Conservation (phyloP, 1,140 invertebrate species). For the Fopius arisanus region DNA sequence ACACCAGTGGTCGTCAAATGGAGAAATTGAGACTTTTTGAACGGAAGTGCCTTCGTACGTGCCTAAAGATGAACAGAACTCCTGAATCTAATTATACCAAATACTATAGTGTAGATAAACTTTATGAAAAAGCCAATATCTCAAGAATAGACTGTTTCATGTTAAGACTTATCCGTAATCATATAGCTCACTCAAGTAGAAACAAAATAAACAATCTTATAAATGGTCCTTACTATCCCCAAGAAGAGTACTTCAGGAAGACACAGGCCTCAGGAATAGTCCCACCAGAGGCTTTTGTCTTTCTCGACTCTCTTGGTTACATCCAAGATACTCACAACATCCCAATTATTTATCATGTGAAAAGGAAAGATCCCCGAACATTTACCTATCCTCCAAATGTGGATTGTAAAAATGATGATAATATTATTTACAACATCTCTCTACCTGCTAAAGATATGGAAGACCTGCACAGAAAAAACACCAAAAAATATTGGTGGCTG, state of each 20-base stretch:
- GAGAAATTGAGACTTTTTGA: conserved; percentile 34
- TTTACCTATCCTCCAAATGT: not conserved
- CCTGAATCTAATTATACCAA: conserved; percentile 4
- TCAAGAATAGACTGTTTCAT: conserved; percentile 29
- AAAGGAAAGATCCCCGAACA: not conserved
- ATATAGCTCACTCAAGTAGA: conserved; percentile 13
- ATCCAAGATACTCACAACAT: conserved; percentile 12
- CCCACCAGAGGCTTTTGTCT: conserved; percentile 9
- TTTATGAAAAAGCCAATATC: conserved; percentile 22
- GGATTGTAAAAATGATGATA: not conserved
- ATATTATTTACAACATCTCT: not conserved
- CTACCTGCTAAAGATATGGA: not conserved
- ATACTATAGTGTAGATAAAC: conserved; percentile 9
- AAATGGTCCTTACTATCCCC: conserved; percentile 5
- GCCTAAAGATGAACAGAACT: conserved; percentile 16
- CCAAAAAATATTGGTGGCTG: not conserved
- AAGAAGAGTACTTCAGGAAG: conserved; percentile 17
- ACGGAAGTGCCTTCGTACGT: conserved; percentile 34
- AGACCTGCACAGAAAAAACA: not conserved
- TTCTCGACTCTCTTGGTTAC: not conserved
- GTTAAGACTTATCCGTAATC: conserved; percentile 29
- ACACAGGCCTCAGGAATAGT: not conserved
- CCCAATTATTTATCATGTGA: conserved; percentile 11
- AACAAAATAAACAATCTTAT: conserved; percentile 25
- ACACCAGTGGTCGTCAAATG: conserved; percentile 11